Evolutionary conservation across 2,113 vertebrate genomes (phyloP).

Genomic region (Tupaia chinensis): DNA sequence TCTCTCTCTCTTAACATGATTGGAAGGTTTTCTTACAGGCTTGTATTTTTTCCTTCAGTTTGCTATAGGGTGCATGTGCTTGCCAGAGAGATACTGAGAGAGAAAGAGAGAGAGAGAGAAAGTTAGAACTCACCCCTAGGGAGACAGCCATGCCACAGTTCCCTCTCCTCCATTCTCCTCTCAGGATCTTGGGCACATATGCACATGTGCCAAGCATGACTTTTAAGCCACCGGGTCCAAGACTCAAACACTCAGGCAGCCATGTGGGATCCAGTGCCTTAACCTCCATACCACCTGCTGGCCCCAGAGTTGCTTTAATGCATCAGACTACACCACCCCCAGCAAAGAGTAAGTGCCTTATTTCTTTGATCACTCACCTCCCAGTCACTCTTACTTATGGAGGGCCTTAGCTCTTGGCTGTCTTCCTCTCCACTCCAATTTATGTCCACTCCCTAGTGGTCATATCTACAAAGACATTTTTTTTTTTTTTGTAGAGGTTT

Average conservation of each 20-base stretch:
- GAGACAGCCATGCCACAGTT: too few species aligned
- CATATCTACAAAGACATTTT: not conserved
- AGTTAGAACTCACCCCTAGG: too few species aligned
- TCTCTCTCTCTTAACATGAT: not conserved
- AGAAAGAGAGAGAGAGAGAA: too few species aligned
- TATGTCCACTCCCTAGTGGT: not conserved
- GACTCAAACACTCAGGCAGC: too few species aligned
- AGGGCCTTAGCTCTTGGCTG: not conserved
- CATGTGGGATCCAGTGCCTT: too few species aligned
- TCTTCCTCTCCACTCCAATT: not conserved
- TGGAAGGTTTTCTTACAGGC: not conserved
- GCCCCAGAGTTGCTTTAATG: not conserved
- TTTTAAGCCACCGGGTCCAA: too few species aligned
- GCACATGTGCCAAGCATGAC: too few species aligned
- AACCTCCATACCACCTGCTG: too few species aligned
- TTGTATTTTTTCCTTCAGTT: not conserved
- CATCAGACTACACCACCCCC: not conserved
- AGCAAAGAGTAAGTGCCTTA: not conserved
- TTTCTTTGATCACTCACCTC: not conserved
- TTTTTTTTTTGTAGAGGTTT: not conserved
- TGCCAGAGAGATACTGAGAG: too few species aligned
- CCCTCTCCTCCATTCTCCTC: too few species aligned
- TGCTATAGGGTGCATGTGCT: too few species aligned
- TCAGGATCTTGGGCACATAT: too few species aligned
- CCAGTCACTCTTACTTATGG: not conserved